These are phyloP conservation scores for Cebidichthys violaceus DNA, from an alignment of 2,113 vertebrate genomes.

Conservation along the genomic window DNA sequence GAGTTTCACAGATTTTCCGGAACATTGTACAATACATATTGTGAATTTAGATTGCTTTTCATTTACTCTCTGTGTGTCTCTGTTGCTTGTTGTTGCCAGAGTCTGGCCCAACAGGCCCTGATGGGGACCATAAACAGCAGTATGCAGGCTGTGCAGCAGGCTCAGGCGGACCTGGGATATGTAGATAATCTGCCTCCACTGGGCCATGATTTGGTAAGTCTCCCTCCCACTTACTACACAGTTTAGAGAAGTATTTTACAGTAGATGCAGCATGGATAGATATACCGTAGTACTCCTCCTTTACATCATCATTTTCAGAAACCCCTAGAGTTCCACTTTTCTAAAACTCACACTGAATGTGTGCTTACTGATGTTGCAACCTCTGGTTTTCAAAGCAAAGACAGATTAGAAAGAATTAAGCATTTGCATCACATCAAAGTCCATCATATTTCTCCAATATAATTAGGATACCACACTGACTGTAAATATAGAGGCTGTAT, in stretches of 20 bases:
- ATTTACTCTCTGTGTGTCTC: slow-evolving; percentile 14
- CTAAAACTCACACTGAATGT: neutral
- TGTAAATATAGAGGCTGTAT: slow-evolving; percentile 50
- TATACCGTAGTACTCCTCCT: neutral
- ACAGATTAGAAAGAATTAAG: slow-evolving; percentile 27
- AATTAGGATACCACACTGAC: slow-evolving; percentile 41
- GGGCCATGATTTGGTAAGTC: slow-evolving; percentile 95
- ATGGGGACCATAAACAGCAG: slow-evolving; percentile 99
- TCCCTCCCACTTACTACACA: neutral
- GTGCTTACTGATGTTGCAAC: slow-evolving; percentile 24
- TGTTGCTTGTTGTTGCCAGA: slow-evolving; percentile 82
- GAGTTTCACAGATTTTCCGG: slow-evolving; percentile 3
- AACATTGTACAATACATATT: neutral
- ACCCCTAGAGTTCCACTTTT: slow-evolving; percentile 10
- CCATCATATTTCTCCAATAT: slow-evolving; percentile 47
- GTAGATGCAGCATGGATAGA: slow-evolving; percentile 1
- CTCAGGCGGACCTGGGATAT: slow-evolving; percentile 92
- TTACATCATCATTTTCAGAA: slow-evolving; percentile 2
- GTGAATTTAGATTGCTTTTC: slow-evolving; percentile 26
- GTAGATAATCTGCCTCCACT: slow-evolving; percentile 94
- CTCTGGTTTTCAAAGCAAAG: slow-evolving; percentile 31
- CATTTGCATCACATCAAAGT: slow-evolving; percentile 40
- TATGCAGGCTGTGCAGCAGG: slow-evolving; percentile 97
- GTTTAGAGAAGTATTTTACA: slow-evolving; percentile 13
- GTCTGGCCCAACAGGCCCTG: slow-evolving; percentile 96